A percentile compares a stretch with the other conserved stretches of the same genome.
phyloP scores from a whole-genome alignment of 2,888 invertebrate species.

The Pyrrhia umbra region DNA sequence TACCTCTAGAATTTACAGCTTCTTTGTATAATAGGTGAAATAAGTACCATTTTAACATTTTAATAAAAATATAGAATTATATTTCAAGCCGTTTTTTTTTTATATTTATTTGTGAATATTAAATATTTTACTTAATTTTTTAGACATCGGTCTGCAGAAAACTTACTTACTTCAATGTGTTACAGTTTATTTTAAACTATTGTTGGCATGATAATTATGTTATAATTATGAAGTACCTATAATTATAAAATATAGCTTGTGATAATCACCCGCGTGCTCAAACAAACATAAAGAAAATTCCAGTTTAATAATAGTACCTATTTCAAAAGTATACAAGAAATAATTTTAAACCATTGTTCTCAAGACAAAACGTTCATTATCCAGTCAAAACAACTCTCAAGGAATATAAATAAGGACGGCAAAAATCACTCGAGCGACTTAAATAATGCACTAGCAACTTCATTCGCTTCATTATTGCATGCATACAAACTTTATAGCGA shows the following conservation, averaged over 20 bases:
- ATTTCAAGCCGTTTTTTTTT: too few species aligned
- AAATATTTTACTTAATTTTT: too few species aligned
- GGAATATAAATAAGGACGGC: constrained; percentile 10
- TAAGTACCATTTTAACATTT: constrained; percentile 9
- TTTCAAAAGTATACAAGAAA: background rate
- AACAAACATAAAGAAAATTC: background rate
- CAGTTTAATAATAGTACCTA: background rate
- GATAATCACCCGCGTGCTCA: too few species aligned
- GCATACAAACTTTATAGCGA: constrained; percentile 10
- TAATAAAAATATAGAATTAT: constrained; percentile 13
- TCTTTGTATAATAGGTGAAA: constrained; percentile 18
- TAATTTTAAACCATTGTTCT: background rate
- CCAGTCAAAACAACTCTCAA: constrained; percentile 6
- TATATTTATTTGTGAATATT: too few species aligned
- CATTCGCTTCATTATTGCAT: constrained; percentile 29
- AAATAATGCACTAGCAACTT: constrained; percentile 17
- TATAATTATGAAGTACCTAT: too few species aligned
- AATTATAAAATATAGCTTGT: background rate
- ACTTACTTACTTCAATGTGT: too few species aligned
- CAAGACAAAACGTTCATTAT: constrained; percentile 3
- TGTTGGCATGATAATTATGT: too few species aligned
- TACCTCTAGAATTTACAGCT: constrained; percentile 26
- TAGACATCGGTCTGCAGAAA: too few species aligned
- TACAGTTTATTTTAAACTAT: too few species aligned
- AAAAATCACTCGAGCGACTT: constrained; percentile 10